A percentile compares a stretch with the other conserved stretches of the same genome.
Conservation (phyloP, 92 coral and sea anemone species). For the Epizoanthus scotinus region DNA sequence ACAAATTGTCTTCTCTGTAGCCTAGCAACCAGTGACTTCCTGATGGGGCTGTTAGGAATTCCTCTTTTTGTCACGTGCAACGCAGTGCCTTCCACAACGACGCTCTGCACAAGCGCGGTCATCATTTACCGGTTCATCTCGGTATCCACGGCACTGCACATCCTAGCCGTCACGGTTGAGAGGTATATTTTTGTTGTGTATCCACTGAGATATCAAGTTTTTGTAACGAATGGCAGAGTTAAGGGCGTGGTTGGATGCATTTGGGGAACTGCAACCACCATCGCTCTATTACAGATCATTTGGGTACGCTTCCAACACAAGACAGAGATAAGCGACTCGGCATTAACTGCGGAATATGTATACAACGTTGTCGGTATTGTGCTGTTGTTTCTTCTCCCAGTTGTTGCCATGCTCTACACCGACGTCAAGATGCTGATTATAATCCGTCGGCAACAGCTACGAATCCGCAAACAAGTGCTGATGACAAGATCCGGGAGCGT, state of each 20-base stretch:
- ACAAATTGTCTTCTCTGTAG: neutral
- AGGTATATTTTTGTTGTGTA: neutral
- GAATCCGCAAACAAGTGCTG: neutral
- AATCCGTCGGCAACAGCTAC: conserved; percentile 1
- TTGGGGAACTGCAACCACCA: neutral
- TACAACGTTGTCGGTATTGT: neutral
- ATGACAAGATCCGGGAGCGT: neutral
- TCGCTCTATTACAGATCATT: neutral
- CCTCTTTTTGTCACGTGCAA: neutral
- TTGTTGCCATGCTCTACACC: conserved; percentile 5
- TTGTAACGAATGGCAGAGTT: neutral
- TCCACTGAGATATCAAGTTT: neutral
- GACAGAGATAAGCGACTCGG: neutral
- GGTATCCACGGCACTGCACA: neutral
- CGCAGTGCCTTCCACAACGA: neutral
- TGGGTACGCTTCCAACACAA: neutral
- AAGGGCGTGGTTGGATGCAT: neutral
- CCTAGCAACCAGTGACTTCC: conserved; percentile 1
- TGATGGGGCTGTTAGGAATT: conserved; percentile 5
- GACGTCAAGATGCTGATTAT: conserved; percentile 2
- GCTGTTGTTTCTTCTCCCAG: neutral
- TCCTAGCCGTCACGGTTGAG: neutral
- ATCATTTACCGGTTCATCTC: conserved; percentile 4
- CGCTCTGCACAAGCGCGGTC: neutral
- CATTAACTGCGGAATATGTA: neutral